Base-by-base conservation (phyloP, 2,888 invertebrate genomes). In the Rotaria macrura region DNA sequence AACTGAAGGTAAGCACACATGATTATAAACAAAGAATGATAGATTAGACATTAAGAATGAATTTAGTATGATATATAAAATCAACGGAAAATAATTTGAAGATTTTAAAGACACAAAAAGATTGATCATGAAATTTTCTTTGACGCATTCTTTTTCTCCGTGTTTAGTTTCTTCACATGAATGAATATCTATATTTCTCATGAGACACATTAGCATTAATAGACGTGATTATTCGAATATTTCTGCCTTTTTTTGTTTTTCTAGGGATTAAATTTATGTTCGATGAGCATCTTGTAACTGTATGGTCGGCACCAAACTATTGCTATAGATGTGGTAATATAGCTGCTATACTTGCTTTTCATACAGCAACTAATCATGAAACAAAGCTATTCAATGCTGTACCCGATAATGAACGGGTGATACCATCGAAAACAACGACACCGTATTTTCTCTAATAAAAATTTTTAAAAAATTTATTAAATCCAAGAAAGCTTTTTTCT, bases 301-400 rank as follows among this genome's bases (percentile, higher is more conserved):
- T 99, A 3, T 99, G 99, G 91, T 97, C 98, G 29, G 99, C 99
- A 10, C 99, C 99, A 9, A 99, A 99, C 92, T 99, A 99, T 91
- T 99, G 99, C 92, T 99, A 99, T 91, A 94, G 99, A 47, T 99
- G 99, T 90, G 99, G 98, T 84, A 99, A 99, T 91, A 94, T 97
- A 85, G 99, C 99, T 9, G 96, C 98, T 85, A 97, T 99, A 89
- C 92, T 99, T 90, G 94, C 95, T 91, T 96, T 99, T 90, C 88
- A 88, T 25, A 93, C 94, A 87, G 93, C 94, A 14, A 94, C 95
- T 88, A 93, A 94, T 88, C 93, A 94, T 90, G 86, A 87, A 57
- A 93, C 92, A 38, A 95, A 96, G 91, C 93, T 97, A 89, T 99
- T 99, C 92, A 93, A 95, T 88, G 98, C 98, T 57, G 99, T 99